Evolutionary conservation across 2,888 invertebrate species (phyloP).

Genomic region (Argyresthia albistria): DNA sequence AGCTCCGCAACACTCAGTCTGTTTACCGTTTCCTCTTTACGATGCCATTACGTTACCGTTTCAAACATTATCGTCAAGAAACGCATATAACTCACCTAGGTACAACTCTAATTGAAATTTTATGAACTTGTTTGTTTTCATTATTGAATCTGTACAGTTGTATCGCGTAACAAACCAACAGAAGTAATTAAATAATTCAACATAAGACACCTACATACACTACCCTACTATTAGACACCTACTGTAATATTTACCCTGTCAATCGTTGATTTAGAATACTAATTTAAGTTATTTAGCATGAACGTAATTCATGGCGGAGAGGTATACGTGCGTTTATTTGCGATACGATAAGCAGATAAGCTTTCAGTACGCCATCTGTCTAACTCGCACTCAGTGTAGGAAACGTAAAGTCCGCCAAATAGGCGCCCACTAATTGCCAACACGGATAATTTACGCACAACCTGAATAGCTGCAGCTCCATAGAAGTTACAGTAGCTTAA

Average conservation of each 20-base stretch:
- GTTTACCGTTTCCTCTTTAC: neutral
- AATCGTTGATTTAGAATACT: neutral
- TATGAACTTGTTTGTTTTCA: neutral
- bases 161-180: neutral
- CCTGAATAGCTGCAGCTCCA: conserved; percentile 33
- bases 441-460: conserved; percentile 55
- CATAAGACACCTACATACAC: too few relatives aligned
- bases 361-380: neutral
- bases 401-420: conserved; percentile 53
- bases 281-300: neutral
- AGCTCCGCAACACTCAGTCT: too few relatives aligned
- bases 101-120: neutral
- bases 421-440: conserved; percentile 63
- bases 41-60: too few relatives aligned
- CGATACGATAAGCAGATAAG: neutral
- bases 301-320: neutral
- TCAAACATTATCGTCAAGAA: neutral
- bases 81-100: neutral
- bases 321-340: neutral
- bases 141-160: neutral
- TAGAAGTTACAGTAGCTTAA: neutral
- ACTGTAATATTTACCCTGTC: neutral
- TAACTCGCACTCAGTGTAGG: conserved; percentile 16
- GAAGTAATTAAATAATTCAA: too few relatives aligned
- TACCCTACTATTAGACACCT: neutral